A percentile compares a stretch with the other conserved stretches of the same genome.
Evolutionary conservation across 2,113 vertebrate species (phyloP).

Genomic region (Hypocryptadius cinnamomeus): DNA sequence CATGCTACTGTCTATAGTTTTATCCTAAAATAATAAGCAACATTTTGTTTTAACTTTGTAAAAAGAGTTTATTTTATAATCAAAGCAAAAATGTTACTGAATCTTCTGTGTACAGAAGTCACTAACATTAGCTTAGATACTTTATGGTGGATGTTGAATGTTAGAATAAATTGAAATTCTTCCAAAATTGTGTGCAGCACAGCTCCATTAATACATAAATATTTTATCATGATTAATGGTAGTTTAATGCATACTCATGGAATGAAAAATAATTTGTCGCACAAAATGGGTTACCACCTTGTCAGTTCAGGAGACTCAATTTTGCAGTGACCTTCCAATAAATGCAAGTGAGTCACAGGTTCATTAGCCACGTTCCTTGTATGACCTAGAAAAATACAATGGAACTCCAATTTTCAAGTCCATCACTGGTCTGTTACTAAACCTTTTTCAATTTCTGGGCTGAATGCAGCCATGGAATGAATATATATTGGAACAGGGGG

Average conservation of each 20-base stretch:
- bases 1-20: not conserved
- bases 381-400: not conserved
- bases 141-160: not conserved
- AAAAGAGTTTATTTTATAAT: not conserved
- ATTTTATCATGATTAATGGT: not conserved
- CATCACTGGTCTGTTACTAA: not conserved
- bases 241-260: not conserved
- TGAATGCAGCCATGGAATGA: not conserved
- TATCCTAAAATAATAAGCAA: not conserved
- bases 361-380: not conserved
- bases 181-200: not conserved
- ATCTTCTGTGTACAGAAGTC: not conserved
- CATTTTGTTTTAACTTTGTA: not conserved
- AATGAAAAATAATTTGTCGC: constrained; percentile 2
- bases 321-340: not conserved
- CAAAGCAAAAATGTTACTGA: not conserved
- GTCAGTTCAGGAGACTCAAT: not conserved
- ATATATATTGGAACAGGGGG: not conserved
- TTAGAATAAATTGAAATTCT: not conserved
- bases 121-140: not conserved
- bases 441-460: not conserved
- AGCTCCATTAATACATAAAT: not conserved
- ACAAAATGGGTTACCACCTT: not conserved
- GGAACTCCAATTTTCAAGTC: not conserved
- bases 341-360: not conserved